phyloP scores from a whole-genome alignment of 2,113 vertebrate species.

The Alosa alosa region DNA sequence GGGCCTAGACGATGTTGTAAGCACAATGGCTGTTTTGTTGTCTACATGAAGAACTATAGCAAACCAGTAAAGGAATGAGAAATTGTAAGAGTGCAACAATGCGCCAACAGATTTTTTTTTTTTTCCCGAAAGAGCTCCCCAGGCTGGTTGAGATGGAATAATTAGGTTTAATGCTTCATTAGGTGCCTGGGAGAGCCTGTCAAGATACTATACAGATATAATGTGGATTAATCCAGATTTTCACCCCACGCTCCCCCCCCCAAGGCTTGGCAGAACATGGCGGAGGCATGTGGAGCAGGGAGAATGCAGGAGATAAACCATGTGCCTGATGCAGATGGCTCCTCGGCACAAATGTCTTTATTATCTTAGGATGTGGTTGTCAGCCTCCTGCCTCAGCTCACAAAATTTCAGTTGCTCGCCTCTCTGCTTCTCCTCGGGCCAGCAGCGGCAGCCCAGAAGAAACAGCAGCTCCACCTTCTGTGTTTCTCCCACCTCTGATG shows the following conservation, averaged over 20 bases:
- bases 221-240: conserved; percentile 34
- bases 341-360: conserved; percentile 24
- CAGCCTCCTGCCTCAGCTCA: conserved; percentile 2
- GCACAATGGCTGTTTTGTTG: background rate
- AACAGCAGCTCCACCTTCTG: background rate
- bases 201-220: conserved; percentile 14
- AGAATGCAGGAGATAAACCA: conserved; percentile 14
- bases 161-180: conserved; percentile 24
- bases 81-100: conserved; percentile 9
- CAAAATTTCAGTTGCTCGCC: background rate
- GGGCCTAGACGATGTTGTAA: background rate
- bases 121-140: background rate
- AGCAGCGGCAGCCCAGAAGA: background rate
- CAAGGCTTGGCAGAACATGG: background rate
- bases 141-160: conserved; percentile 3
- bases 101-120: background rate
- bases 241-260: background rate
- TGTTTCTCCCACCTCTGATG: background rate
- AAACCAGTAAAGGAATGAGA: background rate
- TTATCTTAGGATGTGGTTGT: conserved; percentile 7
- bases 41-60: background rate
- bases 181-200: conserved; percentile 30
- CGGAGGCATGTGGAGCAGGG: background rate
- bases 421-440: background rate
- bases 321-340: conserved; percentile 28